Evolutionary conservation across 2,797 vertebrate species (phyloP), one percentile per base, ranked within the genome.

Genomic region (Etheostoma perlongum): DNA sequence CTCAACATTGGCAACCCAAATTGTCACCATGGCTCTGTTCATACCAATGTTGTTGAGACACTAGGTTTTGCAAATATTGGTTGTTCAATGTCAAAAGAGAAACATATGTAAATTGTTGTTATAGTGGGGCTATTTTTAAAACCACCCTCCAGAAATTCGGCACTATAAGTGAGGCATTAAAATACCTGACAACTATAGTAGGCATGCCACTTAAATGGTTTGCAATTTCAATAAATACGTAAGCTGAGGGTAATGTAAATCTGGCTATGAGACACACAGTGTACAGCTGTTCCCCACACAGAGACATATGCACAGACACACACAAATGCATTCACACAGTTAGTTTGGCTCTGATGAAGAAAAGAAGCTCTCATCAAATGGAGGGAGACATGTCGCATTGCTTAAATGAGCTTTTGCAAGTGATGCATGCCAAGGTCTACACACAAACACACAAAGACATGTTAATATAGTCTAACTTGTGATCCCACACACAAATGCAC

Each of bases 41-140:
- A 63, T 74, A 72, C 46, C 49, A 61, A 11, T 68, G 75, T 70
- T 81, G 76, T 82, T 40, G 68, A 81, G 60, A 66, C 16, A 6
- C 33, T 52, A 48, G 63, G 19, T 81, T 87, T 87, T 70, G 52
- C 71, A 82, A 90, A 91, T 83, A 85, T 73, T 76, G 63, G 70
- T 67, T 76, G 70, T 59, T 84, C 76, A 79, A 71, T 83, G 79
- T 87, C 83, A 86, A 78, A 83, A 62, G 71, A 82, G 66, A 81
- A 81, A 72, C 78, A 64, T 80, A 75, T 78, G 62, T 78, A 69
- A 75, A 79, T 82, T 65, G 33, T 61, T 69, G 55, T 64, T 53
- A 27, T 47, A 46, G 36, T 68, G 72, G 25, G 54, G 30, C 52
- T 61, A 30, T 82, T 74, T 57, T 64, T 48, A 27, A 36, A 74